Base-by-base conservation (phyloP, 2,113 vertebrate genomes). In the Pleuronectes platessa region DNA sequence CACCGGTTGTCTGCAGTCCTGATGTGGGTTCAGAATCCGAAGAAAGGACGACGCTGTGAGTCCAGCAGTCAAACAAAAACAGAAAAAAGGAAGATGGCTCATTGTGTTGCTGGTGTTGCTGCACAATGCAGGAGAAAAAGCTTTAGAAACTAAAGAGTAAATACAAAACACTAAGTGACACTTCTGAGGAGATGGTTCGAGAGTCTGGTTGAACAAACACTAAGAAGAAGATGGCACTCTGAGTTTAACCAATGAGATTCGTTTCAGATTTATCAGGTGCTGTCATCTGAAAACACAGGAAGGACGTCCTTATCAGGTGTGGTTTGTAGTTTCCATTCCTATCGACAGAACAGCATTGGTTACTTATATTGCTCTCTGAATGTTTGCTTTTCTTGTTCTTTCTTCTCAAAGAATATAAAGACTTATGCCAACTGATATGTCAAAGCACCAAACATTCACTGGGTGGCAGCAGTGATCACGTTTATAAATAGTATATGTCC, bases 1-100 rank as follows among this genome's bases (percentile, higher is more conserved):
- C 54, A 94, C 94, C 76, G 5, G 5, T 27, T 90, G 90, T 18
- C 31, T 85, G 80, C 92, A 94, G 81, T 88, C 21, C 12, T 68
- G 9, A 2, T 1, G 55, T 23, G 68, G 15, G 26, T 88, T 58
- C 31, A 92, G 37, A 54, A 82, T 70, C 81, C 79, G 59, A 11
- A 92, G 84, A 68, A 75, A 60, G 24, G 78, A 73, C 0, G 6
- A 81, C 9, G n/a, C 18, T 21, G 26, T 9, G 2, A 86, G 23
- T 26, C 31, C 51, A 47, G 70, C 24, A 55, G 61, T 24, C 20
- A 81, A 67, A 76, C 21, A 87, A 20, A 80, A 72, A 55, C 59
- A 75, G 12, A 89, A 12, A 37, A 86, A 69, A 24, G 4, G 5
- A 37, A 84, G 10, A n/a, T 3, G 3, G 20, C 65, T 58, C 83